These are phyloP conservation scores for Ophthalmolycus amberensis DNA, from an alignment of 2,113 vertebrate genomes.

Conservation along the genomic window DNA sequence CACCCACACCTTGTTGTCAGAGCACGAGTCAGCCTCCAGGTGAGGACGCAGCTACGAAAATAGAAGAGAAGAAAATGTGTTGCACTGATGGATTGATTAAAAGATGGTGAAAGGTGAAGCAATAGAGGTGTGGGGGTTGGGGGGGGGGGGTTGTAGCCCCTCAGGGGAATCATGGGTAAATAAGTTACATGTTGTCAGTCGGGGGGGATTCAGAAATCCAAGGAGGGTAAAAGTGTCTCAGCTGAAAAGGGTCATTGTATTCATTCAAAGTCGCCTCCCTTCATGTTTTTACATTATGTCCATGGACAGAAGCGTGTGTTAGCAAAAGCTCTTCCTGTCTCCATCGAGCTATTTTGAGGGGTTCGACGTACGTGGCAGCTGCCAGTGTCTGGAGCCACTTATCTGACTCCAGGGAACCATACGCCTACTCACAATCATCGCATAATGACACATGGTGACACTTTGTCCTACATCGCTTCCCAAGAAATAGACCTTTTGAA, in stretches of 20 bases:
- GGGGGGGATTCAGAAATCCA: neutral
- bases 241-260: neutral
- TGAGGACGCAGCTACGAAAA: constrained; percentile 34
- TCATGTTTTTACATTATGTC: neutral
- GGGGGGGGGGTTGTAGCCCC: constrained; percentile 26
- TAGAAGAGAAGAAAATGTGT: constrained; percentile 50
- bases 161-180: constrained; percentile 48
- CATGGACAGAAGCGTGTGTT: neutral
- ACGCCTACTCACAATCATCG: constrained; percentile 24
- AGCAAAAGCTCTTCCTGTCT: neutral
- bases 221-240: constrained; percentile 3
- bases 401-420: constrained; percentile 15
- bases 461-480: neutral
- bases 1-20: constrained; percentile 28
- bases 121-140: no score
- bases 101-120: constrained; percentile 40
- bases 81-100: constrained; percentile 47
- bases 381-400: constrained; percentile 31
- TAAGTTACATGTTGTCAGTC: constrained; percentile 41
- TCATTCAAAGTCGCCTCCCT: neutral
- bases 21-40: constrained; percentile 14
- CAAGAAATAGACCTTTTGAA: neutral
- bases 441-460: constrained; percentile 14
- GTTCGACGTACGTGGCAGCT: neutral
- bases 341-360: constrained; percentile 2